Evolutionary conservation across 2,113 vertebrate species (phyloP).

Genomic region (Ancistrus triradiatus): DNA sequence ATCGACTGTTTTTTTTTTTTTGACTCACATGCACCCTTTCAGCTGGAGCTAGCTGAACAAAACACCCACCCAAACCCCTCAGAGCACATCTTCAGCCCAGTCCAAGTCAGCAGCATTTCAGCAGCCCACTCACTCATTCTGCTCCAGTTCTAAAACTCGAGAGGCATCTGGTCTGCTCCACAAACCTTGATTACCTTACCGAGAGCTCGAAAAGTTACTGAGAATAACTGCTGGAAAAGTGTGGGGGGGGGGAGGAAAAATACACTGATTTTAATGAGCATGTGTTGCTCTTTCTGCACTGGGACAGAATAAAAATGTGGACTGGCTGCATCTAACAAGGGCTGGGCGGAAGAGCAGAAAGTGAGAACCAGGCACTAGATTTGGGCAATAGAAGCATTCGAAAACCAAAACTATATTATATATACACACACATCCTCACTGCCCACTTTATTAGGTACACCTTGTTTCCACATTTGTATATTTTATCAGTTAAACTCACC

Average conservation of each 20-base stretch:
- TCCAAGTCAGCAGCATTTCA: neutral
- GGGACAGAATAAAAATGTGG: neutral
- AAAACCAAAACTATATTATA: too few species aligned
- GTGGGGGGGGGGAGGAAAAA: too few species aligned
- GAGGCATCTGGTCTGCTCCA: neutral
- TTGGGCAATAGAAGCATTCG: too few species aligned
- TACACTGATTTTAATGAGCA: neutral
- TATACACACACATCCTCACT: too few species aligned
- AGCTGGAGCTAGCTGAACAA: neutral
- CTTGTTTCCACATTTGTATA: too few species aligned
- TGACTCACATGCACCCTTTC: conserved; percentile 7
- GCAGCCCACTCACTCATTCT: neutral
- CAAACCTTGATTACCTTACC: neutral
- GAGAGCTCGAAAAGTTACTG: neutral
- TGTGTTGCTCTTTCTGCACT: neutral
- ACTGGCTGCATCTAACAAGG: neutral
- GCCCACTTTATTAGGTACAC: too few species aligned
- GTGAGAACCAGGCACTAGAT: too few species aligned
- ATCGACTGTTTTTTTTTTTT: conserved; percentile 1
- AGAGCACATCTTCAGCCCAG: neutral
- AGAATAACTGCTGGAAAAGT: too few species aligned
- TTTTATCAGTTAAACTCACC: too few species aligned
- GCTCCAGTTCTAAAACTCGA: neutral
- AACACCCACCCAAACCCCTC: neutral
- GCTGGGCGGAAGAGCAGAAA: conserved; percentile 9